Base-by-base conservation (phyloP, 1,140 invertebrate species). In the Heliconius eleuchia region DNA sequence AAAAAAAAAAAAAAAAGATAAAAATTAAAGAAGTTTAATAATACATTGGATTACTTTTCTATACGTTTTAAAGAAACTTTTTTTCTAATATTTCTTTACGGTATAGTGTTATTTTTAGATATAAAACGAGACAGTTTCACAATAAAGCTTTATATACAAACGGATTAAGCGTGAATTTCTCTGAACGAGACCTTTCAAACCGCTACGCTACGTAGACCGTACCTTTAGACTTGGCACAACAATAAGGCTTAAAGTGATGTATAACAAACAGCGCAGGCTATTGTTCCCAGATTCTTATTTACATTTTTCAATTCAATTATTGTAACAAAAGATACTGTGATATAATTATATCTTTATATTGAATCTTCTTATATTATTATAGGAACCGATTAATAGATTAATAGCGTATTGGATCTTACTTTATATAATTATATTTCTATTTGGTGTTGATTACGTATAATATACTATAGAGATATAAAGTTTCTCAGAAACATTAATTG, bases 221-320 rank as follows among this genome's bases (percentile, higher is more conserved):
- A 71, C 57, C 77, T 30, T 71, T 50, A 60, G 77, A 78, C 71
- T 71, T 73, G 50, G 52, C 34, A 66, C 52, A 66, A 78, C 77
- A 78, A 73, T 73, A 73, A 42, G 77, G 39, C 39, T 73, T 30
- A 60, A 78, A 78, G 71, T 78, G 37, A n/a, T 73, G 57, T 66
- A 71, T 73, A 78, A 78, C 71, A 78, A 46, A 78, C 77, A 78
- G 57, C 0, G 23, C 11, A 16, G 57, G 9, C 57, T 66, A 66
- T 66, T 66, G 57, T 66, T 66, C 57, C 23, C 23, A 1, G n/a
- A 11, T 30, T 66, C 57, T 66, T 66, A 66, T 66, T 66, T 66
- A 66, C 57, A 66, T 66, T 66, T 66, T 66, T 66, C 57, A 66
- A 66, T 66, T 66, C 57, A 66, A 66, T 66, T 66, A 66, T 30